Evolutionary conservation across 2,797 vertebrate genomes (phyloP), one percentile per base, ranked within the genome.

Genomic region (Xenopus petersii): DNA sequence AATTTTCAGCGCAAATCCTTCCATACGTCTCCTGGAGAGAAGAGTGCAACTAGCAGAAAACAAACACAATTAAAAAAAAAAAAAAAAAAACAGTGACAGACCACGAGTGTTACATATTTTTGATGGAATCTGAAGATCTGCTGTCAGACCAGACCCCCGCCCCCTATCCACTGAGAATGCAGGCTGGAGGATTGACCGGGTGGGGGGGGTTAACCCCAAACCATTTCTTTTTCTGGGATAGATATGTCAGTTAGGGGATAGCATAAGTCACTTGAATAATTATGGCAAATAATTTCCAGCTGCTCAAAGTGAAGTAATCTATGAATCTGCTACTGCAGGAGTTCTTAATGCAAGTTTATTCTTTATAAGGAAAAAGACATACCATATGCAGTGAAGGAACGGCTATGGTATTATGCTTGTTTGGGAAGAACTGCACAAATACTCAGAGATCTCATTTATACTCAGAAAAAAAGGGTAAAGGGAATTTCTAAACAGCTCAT

Each of bases 1-100:
- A 13, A 63, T 55, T 63, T 73, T 78, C 12, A 70, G 51, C 54
- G 42, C 58, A 73, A 73, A 58, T 73, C 64, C 30, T 78, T 68
- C 26, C 12, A 56, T 30, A 60, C 33, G 66, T 63, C 75, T 68
- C 64, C 51, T 42, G 61, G 47, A 36, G 16, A 21, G 56, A 36
- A 60, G 66, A 66, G 70, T 67, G 64, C 55, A 67, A 77, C 63
- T 72, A 59, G 36, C 42, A 36, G 64, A 72, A 26, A 70, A 24
- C 42, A 17, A 61, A 61, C 17, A 61, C 24, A 63, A 51, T 61
- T 61, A 24, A 24, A 61, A 61, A 26, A 6, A 26, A 61, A 42
- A 63, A 21, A 59, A 64, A 59, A 64, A 65, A 30, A 30, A 30
- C 26, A 1, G 26, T 56, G 58, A 60, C 17, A 60, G 21, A 17